phyloP scores from a whole-genome alignment of 2,113 vertebrate species.

The Myrmophylax atrothorax region DNA sequence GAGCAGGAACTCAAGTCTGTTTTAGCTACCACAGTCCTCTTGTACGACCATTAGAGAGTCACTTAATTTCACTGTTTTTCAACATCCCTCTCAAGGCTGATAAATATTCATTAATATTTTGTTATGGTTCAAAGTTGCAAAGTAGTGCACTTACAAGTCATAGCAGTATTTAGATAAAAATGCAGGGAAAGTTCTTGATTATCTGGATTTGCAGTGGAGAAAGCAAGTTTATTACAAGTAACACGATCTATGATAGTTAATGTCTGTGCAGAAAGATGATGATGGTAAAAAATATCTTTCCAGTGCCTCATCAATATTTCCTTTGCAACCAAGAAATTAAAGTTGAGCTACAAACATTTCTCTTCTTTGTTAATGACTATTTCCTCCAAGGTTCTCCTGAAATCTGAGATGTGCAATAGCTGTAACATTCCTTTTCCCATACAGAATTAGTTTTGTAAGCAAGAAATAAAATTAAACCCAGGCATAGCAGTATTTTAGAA shows the following conservation, averaged over 20 bases:
- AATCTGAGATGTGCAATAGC: not conserved
- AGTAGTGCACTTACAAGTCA: not conserved
- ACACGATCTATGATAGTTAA: not conserved
- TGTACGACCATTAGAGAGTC: not conserved
- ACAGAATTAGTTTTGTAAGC: slow-evolving; percentile 24
- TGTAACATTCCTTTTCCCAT: not conserved
- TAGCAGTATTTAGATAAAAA: not conserved
- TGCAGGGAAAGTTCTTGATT: not conserved
- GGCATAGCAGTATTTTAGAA: slow-evolving; percentile 20
- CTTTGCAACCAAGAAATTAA: slow-evolving; percentile 37
- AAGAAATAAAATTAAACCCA: slow-evolving; percentile 42
- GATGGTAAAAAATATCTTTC: not conserved
- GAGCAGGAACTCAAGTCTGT: not conserved
- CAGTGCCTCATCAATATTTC: not conserved
- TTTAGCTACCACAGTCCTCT: not conserved
- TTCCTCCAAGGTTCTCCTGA: slow-evolving; percentile 20
- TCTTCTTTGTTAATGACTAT: not conserved
- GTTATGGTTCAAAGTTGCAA: not conserved
- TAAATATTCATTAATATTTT: not conserved
- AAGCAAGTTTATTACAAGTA: slow-evolving; percentile 28
- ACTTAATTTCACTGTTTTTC: not conserved
- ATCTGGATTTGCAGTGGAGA: not conserved
- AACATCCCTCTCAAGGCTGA: not conserved
- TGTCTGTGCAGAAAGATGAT: not conserved
- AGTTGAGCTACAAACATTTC: slow-evolving; percentile 14